Evolutionary conservation across 1,140 invertebrate species (phyloP), one percentile per base, ranked within the genome.

Genomic region (Oncopodura yosiiana): DNA sequence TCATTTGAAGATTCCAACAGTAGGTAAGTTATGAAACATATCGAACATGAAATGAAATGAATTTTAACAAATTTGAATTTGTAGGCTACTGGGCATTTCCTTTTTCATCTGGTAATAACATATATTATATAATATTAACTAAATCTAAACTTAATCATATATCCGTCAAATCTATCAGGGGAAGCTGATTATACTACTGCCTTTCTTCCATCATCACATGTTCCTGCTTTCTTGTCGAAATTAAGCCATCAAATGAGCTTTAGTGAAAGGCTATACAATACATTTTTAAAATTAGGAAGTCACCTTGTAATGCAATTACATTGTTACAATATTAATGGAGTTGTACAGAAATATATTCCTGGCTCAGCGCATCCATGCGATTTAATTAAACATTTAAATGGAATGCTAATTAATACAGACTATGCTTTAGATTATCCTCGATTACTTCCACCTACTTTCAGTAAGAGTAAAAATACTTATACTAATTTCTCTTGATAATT

Each of bases 351-450:
- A 37, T 53, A 66, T 39, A 39, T 66, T n/a, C 66, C 66, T 14
- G 60, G 46, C 1, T 49, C 65, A 3, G 65, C 68, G 0, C 51
- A 65, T 53, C 67, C 68, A 0, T 61, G 53, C 19, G 49, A 62
- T 27, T 53, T 69, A 19, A 34, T 69, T 14, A 61, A 57, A 9
- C 59, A 69, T 39, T 42, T 68, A 18, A 66, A 67, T 24, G 68
- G 67, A 9, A 65, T 68, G 62, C 57, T 69, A 9, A 66, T 68
- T 30, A 69, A 69, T 37, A 65, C 68, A 1, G 67, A 69, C 46
- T 64, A 65, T 3, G 60, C 65, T 2, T 42, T 69, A 21, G 68
- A 69, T 51, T 68, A 67, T 42, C 68, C 68, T 1, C 43, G 68
- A 26, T 62, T 66, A 6, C 61, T 67, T 8, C 67, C 67, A 0